phyloP scores from a whole-genome alignment of 2,113 vertebrate species.

The Cryptoleucopteryx plumbea region DNA sequence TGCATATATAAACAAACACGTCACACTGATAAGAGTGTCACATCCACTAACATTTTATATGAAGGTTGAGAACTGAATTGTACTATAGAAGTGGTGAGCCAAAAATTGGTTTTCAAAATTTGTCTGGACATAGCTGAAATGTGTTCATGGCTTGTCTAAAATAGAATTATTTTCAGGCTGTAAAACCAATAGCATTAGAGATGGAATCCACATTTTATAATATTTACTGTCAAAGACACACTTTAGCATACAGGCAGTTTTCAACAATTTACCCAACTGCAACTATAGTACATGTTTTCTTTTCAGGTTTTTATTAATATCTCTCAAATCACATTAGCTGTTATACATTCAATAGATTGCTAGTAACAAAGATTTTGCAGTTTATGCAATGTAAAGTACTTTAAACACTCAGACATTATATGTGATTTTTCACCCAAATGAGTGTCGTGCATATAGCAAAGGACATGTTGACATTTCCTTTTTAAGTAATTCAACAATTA shows the following conservation, averaged over 20 bases:
- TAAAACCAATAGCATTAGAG: not conserved
- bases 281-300: not conserved
- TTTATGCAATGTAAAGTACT: not conserved
- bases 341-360: not conserved
- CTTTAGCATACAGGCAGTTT: not conserved
- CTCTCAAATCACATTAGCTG: not conserved
- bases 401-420: not conserved
- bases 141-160: not conserved
- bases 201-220: not conserved
- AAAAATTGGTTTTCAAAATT: not conserved
- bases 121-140: constrained; percentile 3
- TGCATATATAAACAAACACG: not conserved
- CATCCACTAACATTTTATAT: not conserved
- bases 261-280: not conserved
- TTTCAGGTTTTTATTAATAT: not conserved
- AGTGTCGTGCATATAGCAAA: not conserved
- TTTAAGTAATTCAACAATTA: not conserved
- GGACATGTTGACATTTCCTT: not conserved
- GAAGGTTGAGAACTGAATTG: not conserved
- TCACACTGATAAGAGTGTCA: not conserved
- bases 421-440: not conserved
- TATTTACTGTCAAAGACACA: not conserved
- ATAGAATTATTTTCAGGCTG: not conserved
- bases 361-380: not conserved
- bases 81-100: not conserved